Evolutionary conservation across 2,113 vertebrate genomes (phyloP).

Genomic region (Nestor notabilis): DNA sequence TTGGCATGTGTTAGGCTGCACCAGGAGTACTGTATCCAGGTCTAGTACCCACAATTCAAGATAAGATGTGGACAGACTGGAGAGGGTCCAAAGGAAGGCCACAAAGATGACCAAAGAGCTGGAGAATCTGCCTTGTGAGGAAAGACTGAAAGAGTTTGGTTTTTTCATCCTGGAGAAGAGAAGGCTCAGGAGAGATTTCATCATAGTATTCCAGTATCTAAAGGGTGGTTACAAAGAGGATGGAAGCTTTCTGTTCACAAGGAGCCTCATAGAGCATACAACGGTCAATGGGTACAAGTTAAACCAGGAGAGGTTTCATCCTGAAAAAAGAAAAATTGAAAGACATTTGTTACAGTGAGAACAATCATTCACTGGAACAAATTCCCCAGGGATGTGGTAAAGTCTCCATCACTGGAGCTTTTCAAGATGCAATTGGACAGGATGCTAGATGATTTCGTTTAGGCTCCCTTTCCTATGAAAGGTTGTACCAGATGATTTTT

Average conservation of each 20-base stretch:
- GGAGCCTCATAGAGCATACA: neutral
- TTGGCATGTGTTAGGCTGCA: neutral
- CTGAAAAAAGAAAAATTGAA: neutral
- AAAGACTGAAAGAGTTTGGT: neutral
- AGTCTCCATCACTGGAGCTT: neutral
- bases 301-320: neutral
- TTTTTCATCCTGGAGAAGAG: neutral
- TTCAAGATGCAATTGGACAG: neutral
- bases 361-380: neutral
- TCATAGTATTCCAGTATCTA: neutral
- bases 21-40: neutral
- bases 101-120: neutral
- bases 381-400: neutral
- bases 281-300: neutral
- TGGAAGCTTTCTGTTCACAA: neutral
- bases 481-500: neutral
- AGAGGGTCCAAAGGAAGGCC: neutral
- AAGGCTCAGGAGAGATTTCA: neutral
- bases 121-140: neutral
- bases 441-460: neutral
- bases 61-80: neutral
- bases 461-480: neutral
- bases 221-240: fast-evolving
- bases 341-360: neutral
- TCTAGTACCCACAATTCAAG: neutral